These are phyloP conservation scores for Cataglyphis cursor DNA, from an alignment of 2,888 invertebrate species.

Conservation along the genomic window DNA sequence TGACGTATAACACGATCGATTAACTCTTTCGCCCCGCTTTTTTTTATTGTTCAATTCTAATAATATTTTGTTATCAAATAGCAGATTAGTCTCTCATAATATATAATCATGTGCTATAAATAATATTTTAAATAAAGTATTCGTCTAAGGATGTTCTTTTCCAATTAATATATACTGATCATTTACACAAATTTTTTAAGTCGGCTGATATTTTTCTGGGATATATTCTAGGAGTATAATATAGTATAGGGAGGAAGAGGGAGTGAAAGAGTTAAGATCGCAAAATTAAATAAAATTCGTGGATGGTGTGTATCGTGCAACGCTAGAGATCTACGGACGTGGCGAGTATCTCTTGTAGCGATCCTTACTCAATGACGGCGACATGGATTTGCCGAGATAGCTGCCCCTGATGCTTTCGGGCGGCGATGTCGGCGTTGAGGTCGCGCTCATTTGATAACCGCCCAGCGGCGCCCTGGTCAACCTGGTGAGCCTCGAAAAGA, in stretches of 20 bases:
- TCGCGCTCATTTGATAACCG: conserved; percentile 50
- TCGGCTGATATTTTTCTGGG: not conserved
- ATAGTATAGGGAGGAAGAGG: not conserved
- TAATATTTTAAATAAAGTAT: conserved; percentile 7
- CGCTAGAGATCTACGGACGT: conserved; percentile 63
- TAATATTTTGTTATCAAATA: not conserved
- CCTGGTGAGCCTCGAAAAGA: conserved; percentile 96
- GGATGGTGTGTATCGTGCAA: conserved; percentile 22
- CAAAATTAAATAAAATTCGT: conserved; percentile 25
- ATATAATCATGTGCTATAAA: not conserved
- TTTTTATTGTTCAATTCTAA: not conserved
- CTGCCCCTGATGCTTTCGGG: conserved; percentile 87
- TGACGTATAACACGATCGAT: conserved; percentile 8
- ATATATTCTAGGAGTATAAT: not conserved
- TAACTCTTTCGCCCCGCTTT: conserved; percentile 19
- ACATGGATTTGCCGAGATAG: conserved; percentile 85
- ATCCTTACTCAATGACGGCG: conserved; percentile 85
- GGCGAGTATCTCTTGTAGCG: conserved; percentile 73
- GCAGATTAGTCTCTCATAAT: too few relatives aligned
- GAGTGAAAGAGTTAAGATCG: not conserved
- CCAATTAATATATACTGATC: not conserved
- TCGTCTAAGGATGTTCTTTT: not conserved
- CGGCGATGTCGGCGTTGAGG: conserved; percentile 77
- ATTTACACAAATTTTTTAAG: not conserved
- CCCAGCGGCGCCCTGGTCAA: conserved; percentile 91